phyloP scores from a whole-genome alignment of 2,888 invertebrate species.

The Pemphredon lugubris region DNA sequence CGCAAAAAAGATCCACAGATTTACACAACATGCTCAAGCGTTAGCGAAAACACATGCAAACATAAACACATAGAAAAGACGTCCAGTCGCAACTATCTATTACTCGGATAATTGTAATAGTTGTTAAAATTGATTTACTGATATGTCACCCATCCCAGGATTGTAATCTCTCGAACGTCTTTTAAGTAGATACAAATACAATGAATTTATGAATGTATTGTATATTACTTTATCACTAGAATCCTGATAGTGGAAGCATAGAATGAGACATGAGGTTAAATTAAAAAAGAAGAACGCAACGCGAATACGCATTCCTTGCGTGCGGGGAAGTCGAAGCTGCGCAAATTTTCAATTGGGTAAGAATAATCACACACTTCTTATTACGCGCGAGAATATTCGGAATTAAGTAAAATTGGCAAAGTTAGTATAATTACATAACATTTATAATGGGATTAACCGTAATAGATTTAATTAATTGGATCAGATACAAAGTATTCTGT shows the following conservation, averaged over 20 bases:
- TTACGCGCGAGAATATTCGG: constrained; percentile 11
- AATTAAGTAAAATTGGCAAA: constrained; percentile 20
- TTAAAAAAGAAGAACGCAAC: constrained; percentile 62
- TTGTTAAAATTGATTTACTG: neutral
- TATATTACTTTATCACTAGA: constrained; percentile 41
- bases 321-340: constrained; percentile 28
- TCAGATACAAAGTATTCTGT: neutral
- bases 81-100: constrained; percentile 17
- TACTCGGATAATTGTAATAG: neutral
- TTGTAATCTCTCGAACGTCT: constrained; percentile 15
- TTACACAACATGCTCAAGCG: constrained; percentile 59
- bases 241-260: constrained; percentile 30
- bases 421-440: constrained; percentile 24
- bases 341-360: constrained; percentile 18
- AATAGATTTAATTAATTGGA: constrained; percentile 5
- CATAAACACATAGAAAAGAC: constrained; percentile 34
- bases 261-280: constrained; percentile 2
- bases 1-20: constrained; percentile 43
- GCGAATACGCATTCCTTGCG: constrained; percentile 73
- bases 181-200: constrained; percentile 22
- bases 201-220: constrained; percentile 23
- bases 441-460: neutral
- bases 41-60: constrained; percentile 56
- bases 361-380: constrained; percentile 13
- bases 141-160: no score